Evolutionary conservation across 1,140 invertebrate species (phyloP), one percentile per base, ranked within the genome.

Genomic region (Teleopsis dalmanni): DNA sequence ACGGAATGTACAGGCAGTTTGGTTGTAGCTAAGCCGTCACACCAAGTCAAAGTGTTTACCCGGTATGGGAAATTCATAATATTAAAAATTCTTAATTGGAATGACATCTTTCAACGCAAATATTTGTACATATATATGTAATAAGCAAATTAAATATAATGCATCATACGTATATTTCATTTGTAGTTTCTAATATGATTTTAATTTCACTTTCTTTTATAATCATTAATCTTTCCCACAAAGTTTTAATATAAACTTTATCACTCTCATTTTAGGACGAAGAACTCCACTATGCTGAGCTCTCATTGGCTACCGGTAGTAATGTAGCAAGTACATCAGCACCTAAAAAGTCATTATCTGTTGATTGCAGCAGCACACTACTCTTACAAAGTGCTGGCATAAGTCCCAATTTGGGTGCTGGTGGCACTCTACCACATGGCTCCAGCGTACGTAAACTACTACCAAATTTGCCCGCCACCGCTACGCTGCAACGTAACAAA

Each of bases 241-340:
- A 9, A 16, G n/a, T n/a, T n/a, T n/a, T n/a, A n/a, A n/a, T n/a
- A n/a, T n/a, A n/a, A n/a, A n/a, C n/a, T n/a, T n/a, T n/a, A n/a
- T 37, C 44, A 13, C 16, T 8, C 31, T 43, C 26, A 13, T 53
- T 48, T 2, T 19, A 76, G 56, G 71, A 72, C 40, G 78, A 82
- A 42, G 83, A 85, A 66, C 78, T 85, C 53, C 84, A 83, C 42
- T 85, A 85, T 57, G 82, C 83, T 21, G 83, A 85, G 56, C 71
- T 85, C 40, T 78, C 80, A 44, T 69, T 84, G 48, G 53, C 50
- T 29, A 51, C 42, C 43, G 70, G 70, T 26, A 21, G 42, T 21
- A n/a, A n/a, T n/a, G 29, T 33, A 14, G 26, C 27, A 13, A 34
- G 22, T n/a, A 31, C 21, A 10, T 27, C 27, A 18, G 22, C 18